Base-by-base conservation (phyloP, 2,113 vertebrate species). In the Lynx canadensis region DNA sequence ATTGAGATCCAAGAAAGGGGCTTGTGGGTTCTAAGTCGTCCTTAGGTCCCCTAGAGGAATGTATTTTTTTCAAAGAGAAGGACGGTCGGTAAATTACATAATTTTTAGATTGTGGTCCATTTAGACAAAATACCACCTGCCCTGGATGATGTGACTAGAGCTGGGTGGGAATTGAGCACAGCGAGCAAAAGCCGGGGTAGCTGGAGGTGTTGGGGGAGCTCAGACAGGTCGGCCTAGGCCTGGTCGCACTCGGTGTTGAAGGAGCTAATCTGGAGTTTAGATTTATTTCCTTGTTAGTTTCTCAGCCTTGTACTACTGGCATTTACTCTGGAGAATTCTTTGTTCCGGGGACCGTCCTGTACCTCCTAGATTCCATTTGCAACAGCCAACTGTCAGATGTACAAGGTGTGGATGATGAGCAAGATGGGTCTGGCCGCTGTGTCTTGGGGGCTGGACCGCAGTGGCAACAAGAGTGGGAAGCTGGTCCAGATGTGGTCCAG, bases 361-460 rank as follows among this genome's bases (percentile, higher is more conserved):
- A 14, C 25, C 3, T 36, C 33, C 1, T 1, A 4, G 38, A 23
- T 69, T 31, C 18, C 8, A 12, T 11, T 12, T 14, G 5, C 5
- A 16, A 4, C 5, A 23, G 3, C 12, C 21, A 11, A 3, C 8
- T 0, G 21, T 73, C 36, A 5, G 31, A 4, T 45, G 45, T 41
- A 1, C 13, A 2, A 45, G 7, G 45, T 45, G 45, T 45, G 45
- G 45, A 45, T 8, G 45, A 45, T 45, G 45, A 45, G 45, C 45
- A 45, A 3, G 27, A 12, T 21, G 33, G 29, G 55, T 63, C 2
- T 68, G 94, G 29, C 55, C 45, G 74, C 14, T 2, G 6, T 3
- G 1, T 52, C 4, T 21, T 38, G 68, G 48, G 21, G 45, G 2
- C 31, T 27, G 69, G 31, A 14, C 41, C 5, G 0, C 0, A 2